Evolutionary conservation across 2,113 vertebrate species (phyloP), one percentile per base, ranked within the genome.

Genomic region (Mungos mungo): DNA sequence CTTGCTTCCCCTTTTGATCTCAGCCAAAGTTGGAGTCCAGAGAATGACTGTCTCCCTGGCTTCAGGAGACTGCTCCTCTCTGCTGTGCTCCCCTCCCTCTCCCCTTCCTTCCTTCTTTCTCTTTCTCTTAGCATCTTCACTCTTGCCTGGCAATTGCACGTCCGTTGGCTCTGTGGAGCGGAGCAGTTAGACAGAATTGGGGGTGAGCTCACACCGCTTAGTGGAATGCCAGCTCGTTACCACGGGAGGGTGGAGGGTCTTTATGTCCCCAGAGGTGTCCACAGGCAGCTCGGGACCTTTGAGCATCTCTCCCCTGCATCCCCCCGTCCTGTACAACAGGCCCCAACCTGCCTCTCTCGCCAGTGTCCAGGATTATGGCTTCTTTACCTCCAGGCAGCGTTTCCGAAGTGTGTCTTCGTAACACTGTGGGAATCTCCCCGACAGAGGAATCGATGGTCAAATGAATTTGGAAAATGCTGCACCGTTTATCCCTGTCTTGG

Each of bases 1-100:
- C 97, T 86, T 8, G 86, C 97, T 96, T 90, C 98, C 97, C 94
- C 97, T 94, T 90, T 94, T 95, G 88, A 90, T 96, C 86, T 52
- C 41, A 47, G 88, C 85, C 80, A 63, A 25, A 2, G 18, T n/a
- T 16, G 86, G 45, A 45, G 65, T 65, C 92, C 45, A 4, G 65
- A 84, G 85, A 89, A 14, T 60, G 12, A 0, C 31, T 0, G n/a
- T 77, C 52, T 77, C 60, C 81, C 4, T 4, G 25, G 89, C 65
- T 69, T 45, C 27, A 1, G 10, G 79, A 72, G 74, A 14, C 33
- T 50, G 19, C 79, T 25, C 8, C 11, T 8, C 54, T 83, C 60
- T 3, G 47, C 38, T 0, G 5, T 10, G 31, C 0, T 47, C 5
- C 10, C 7, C 18, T 41, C 10, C 7, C 23, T 41, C 29, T 10